Evolutionary conservation across 2,797 vertebrate genomes (phyloP), one percentile per base, ranked within the genome.

Genomic region (Erethizon dorsatum): DNA sequence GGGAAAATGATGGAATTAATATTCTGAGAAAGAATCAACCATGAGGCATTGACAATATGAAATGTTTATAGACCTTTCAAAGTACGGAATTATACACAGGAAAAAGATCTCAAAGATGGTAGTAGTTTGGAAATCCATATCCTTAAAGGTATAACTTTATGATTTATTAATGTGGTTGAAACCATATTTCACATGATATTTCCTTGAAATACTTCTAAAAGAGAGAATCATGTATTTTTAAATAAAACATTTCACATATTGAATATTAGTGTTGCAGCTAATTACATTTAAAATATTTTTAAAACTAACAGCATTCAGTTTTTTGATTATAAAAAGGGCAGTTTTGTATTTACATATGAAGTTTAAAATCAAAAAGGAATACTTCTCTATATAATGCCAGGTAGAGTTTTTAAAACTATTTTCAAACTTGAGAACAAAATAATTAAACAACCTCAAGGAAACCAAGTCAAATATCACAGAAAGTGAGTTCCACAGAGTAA

Each of bases 1-100:
- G 12, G 17, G 17, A 78, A 83, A 73, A 79, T 78, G 15, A 61
- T 61, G 15, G 95, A 90, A 93, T 47, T 82, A 65, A 85, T n/a
- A 83, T 85, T 1, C 26, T 57, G 45, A 14, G 6, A 31, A 0
- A 84, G n/a, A 92, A 50, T 18, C 45, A 65, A 83, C 12, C 33
- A 26, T 24, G 6, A 94, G 26, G 12, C 37, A 82, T 56, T 96
- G 15, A 82, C 52, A 17, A 8, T 84, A 15, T 84, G 28, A 95
- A 86, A 78, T 15, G 2, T 45, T 52, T 79, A 59, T 45, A 82
- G 1, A 14, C 37, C 54, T 77, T 69, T 82, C 10, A 73, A 80
- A 59, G 5, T 47, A 71, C 91, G 6, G 59, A 17, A 59, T 3
- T 31, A 0, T 69, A 79, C 1, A 37, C 41, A 78, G 10, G 3